A percentile compares a stretch with the other conserved stretches of the same genome.
These are phyloP conservation scores for Gymnoscelis rufifasciata DNA, from an alignment of 2,888 invertebrate species.

Conservation along the genomic window DNA sequence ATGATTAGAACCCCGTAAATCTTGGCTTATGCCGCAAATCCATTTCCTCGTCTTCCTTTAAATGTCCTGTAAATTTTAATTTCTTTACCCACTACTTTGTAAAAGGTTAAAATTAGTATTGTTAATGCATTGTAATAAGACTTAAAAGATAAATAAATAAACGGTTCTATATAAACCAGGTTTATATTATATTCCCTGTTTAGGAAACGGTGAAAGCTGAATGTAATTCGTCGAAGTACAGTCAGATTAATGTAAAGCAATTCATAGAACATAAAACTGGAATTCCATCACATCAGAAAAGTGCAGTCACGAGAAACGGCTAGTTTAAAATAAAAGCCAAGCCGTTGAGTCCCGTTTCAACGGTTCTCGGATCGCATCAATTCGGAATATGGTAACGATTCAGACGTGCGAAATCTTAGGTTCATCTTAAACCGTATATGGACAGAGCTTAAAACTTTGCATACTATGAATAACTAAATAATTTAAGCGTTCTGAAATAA, in stretches of 20 bases:
- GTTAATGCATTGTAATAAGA: too few species aligned
- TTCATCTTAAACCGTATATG: constrained; percentile 39
- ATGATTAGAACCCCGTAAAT: too few species aligned
- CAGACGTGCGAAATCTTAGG: constrained; percentile 42
- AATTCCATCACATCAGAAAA: neutral
- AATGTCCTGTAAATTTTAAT: too few species aligned
- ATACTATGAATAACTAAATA: neutral
- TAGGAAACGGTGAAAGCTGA: too few species aligned
- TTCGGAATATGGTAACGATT: constrained; percentile 37
- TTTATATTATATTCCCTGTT: too few species aligned
- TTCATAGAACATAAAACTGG: neutral
- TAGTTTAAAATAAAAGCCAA: constrained; percentile 14
- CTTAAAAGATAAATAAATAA: too few species aligned
- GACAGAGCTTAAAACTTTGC: constrained; percentile 15
- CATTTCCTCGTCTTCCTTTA: too few species aligned
- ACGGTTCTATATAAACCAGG: too few species aligned
- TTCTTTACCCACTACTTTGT: too few species aligned
- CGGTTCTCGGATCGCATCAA: constrained; percentile 27
- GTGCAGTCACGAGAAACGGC: constrained; percentile 10
- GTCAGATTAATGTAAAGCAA: constrained; percentile 1
- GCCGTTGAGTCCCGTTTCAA: constrained; percentile 20
- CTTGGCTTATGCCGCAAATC: too few species aligned
- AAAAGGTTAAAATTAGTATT: too few species aligned
- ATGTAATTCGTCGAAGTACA: neutral
- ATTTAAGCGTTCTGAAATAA: too few species aligned